phyloP scores from a whole-genome alignment of 2,888 invertebrate genomes.

The Onthophagus sagittarius region DNA sequence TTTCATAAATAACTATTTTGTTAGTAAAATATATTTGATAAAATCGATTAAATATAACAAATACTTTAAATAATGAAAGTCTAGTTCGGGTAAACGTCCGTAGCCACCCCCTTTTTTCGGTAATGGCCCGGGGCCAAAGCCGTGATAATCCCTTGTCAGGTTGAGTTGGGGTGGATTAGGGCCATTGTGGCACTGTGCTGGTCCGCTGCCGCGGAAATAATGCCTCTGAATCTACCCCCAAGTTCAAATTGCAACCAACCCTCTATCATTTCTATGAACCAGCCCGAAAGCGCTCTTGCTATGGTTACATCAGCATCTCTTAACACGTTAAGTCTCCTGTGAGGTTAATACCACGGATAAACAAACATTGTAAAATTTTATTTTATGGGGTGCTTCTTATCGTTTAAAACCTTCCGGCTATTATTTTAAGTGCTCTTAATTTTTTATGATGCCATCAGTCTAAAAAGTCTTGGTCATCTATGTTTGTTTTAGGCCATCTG shows the following conservation, averaged over 20 bases:
- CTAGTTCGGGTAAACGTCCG: constrained; percentile 24
- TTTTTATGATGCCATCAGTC: no score
- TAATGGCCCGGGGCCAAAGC: constrained; percentile 33
- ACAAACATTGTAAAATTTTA: constrained; percentile 11
- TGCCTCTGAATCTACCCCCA: constrained; percentile 4
- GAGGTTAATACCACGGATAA: constrained; percentile 1
- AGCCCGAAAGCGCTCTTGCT: neutral
- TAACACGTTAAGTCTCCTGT: constrained; percentile 8
- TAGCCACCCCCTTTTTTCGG: constrained; percentile 20
- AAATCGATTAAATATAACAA: neutral
- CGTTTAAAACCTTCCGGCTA: neutral
- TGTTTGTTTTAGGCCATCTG: neutral
- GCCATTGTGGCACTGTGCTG: constrained; percentile 26
- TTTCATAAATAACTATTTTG: neutral
- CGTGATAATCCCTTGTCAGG: constrained; percentile 38
- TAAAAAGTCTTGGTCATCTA: neutral
- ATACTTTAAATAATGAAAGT: constrained; percentile 23
- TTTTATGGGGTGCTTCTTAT: neutral
- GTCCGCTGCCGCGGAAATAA: constrained; percentile 25
- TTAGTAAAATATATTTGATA: neutral
- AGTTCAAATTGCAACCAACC: neutral
- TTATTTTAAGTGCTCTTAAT: neutral
- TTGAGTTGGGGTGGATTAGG: constrained; percentile 33
- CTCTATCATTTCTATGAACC: neutral
- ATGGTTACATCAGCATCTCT: neutral